Evolutionary conservation across 2,888 invertebrate species (phyloP).

Genomic region (Fragum fragum): DNA sequence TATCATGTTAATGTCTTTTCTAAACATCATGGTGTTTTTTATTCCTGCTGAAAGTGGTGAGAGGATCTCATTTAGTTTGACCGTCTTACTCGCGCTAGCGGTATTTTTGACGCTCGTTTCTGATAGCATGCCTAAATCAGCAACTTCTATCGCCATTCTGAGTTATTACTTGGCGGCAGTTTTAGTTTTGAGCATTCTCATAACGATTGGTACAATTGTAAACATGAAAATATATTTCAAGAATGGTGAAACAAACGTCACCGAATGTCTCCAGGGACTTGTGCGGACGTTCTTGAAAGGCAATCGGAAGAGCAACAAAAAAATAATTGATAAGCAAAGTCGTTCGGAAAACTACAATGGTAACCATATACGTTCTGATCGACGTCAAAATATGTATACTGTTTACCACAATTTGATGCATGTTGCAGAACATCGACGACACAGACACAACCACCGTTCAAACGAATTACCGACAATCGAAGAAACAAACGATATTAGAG

Average conservation of each 20-base stretch:
- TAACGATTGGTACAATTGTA: slow-evolving; percentile 6
- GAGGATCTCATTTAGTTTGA: slow-evolving; percentile 10
- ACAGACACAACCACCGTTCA: too few species aligned
- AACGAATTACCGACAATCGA: too few species aligned
- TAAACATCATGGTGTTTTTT: slow-evolving; percentile 17
- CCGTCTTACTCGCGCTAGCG: slow-evolving; percentile 5
- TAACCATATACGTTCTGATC: not conserved
- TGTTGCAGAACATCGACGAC: not conserved
- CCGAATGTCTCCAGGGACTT: not conserved
- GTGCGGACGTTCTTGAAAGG: not conserved
- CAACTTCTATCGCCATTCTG: slow-evolving; percentile 1
- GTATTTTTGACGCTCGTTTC: slow-evolving; percentile 17
- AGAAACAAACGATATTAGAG: too few species aligned
- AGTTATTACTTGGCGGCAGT: slow-evolving; percentile 11
- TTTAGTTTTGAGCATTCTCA: not conserved
- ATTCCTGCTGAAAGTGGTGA: slow-evolving; percentile 21
- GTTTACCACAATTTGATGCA: not conserved
- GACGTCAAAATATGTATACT: not conserved
- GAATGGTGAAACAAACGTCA: not conserved
- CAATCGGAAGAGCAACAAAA: not conserved
- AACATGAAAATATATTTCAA: not conserved
- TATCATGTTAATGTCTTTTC: not conserved
- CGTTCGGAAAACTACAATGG: not conserved
- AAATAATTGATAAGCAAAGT: not conserved
- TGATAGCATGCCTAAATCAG: slow-evolving; percentile 20